These are phyloP conservation scores for Copidosoma aretas DNA, from an alignment of 2,888 invertebrate species.

Conservation along the genomic window DNA sequence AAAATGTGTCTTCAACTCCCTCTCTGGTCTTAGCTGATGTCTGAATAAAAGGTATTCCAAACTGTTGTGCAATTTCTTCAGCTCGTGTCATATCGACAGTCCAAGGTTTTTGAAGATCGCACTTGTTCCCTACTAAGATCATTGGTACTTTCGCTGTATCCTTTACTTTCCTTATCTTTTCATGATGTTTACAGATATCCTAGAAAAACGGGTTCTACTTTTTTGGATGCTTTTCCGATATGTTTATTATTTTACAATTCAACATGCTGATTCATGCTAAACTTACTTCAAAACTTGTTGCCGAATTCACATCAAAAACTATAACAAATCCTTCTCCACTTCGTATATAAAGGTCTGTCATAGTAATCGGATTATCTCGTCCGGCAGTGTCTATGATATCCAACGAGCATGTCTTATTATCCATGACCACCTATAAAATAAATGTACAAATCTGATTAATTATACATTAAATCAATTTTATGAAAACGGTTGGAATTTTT, in stretches of 20 bases:
- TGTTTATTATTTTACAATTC: background rate
- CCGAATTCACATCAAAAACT: constrained; percentile 99
- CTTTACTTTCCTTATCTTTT: constrained; percentile 98
- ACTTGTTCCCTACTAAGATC: constrained; percentile 99
- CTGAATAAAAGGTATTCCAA: constrained; percentile 96
- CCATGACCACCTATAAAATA: constrained; percentile 71
- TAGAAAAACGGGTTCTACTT: constrained; percentile 43
- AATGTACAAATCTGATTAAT: constrained; percentile 19
- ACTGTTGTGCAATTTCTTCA: constrained; percentile 92
- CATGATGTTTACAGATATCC: constrained; percentile 81
- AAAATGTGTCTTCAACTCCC: constrained; percentile 99
- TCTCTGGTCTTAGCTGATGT: constrained; percentile 99
- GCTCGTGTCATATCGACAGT: constrained; percentile 96
- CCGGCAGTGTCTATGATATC: constrained; percentile 99
- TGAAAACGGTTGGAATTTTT: constrained; percentile 3
- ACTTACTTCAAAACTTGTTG: constrained; percentile 90
- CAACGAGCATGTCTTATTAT: constrained; percentile 97
- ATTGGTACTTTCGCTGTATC: constrained; percentile 99
- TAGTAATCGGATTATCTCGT: constrained; percentile 99
- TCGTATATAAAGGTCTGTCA: constrained; percentile 99
- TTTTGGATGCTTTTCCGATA: background rate
- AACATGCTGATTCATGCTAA: too few relatives aligned
- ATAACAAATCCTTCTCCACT: constrained; percentile 98
- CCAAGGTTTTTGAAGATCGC: constrained; percentile 91
- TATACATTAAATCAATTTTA: background rate